Base-by-base conservation (phyloP, 2,797 vertebrate genomes). In the Chaenodraco wilsoni region DNA sequence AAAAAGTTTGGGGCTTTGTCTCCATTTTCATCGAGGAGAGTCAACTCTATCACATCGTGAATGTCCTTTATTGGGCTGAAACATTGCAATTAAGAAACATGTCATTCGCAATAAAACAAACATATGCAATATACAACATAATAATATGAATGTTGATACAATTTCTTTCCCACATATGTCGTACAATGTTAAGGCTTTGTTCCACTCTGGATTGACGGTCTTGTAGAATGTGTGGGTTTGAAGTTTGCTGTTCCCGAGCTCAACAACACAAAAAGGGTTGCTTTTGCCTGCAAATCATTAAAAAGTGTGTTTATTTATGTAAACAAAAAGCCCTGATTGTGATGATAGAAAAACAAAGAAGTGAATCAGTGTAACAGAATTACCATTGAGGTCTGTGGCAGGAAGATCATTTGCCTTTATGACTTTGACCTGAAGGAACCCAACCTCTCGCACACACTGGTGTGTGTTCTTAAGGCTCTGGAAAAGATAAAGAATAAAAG, bases 121-220 rank as follows among this genome's bases (percentile, higher is more conserved):
- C 8, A 58, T 21, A 21, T 21, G 27, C 27, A 46, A 17, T 46
- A 17, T 1, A 46, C 45, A 46, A 58, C 76, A 84, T 83, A 84
- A 16, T 1, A 8, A 5, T 6, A 57, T 0, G 33, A 3, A 56
- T 12, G 5, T 58, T 58, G 33, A 37, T 37, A 37, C 33, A 37
- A 9, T 37, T 61, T 55, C 10, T 69, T 51, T 59, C 65, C 17
- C 3, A 1, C 1, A 41, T 1, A 13, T 31, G 3, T 69, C 50
- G n/a, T 89, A 99, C 98, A 99, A 95, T 0, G 97, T 97, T 69
- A 99, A 94, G 56, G 95, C 96, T 94, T 96, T 96, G 92, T 96
- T 97, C 98, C 98, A 99, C 82, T 98, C 97, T 0, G 98, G 98
- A 81, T 98, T 98, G 74, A 97, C 87, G 51, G 93, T 97, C 92